Percentiles rank a stretch among this genome's conserved stretches.
These are phyloP conservation scores for Micromys minutus DNA, from an alignment of 2,113 vertebrate genomes.

Conservation along the genomic window DNA sequence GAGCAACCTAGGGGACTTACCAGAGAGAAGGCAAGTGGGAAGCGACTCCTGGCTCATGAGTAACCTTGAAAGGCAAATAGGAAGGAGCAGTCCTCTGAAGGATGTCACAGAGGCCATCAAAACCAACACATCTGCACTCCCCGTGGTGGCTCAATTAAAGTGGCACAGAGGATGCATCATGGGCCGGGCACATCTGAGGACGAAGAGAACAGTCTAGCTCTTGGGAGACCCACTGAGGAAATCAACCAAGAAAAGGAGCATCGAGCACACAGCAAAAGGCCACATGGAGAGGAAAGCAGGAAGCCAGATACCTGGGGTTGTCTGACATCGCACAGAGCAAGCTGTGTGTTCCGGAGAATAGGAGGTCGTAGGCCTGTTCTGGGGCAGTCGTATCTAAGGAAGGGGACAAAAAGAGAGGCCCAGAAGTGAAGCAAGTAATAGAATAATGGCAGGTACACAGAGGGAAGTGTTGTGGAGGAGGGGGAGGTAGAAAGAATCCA, in stretches of 20 bases:
- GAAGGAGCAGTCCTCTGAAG: background rate
- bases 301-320: background rate
- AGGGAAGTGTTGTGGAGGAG: background rate
- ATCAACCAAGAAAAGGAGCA: background rate
- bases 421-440: background rate
- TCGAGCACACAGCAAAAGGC: background rate
- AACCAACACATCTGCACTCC: background rate
- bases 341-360: background rate
- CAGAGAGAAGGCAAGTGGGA: background rate
- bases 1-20: background rate
- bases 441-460: background rate
- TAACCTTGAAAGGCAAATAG: background rate
- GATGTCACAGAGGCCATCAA: background rate
- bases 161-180: background rate
- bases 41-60: background rate
- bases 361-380: background rate
- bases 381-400: background rate
- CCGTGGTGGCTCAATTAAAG: background rate
- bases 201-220: background rate
- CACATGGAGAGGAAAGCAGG: background rate
- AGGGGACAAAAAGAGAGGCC: background rate
- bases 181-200: background rate
- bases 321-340: background rate
- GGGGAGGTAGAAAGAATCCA: background rate
- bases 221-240: background rate